Conservation (phyloP, 64 coral and sea anemone genomes). For the Pocillopora damicornis region DNA sequence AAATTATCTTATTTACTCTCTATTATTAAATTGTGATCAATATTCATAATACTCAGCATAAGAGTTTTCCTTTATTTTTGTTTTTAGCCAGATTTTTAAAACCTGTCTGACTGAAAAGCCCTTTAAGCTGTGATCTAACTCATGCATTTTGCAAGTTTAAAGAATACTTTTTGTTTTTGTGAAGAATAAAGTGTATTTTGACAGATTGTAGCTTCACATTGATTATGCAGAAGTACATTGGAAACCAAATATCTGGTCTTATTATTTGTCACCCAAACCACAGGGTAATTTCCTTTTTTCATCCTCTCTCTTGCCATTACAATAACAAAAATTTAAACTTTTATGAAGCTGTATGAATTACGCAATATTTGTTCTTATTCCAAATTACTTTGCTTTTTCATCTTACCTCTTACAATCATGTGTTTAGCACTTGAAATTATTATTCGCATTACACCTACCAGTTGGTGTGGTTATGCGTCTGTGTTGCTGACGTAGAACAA, state of each 20-base stretch:
- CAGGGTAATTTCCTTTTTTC: conserved; percentile 11
- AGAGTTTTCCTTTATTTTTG: neutral
- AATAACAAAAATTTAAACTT: conserved; percentile 34
- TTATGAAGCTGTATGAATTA: conserved; percentile 11
- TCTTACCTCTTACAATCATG: neutral
- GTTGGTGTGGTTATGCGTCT: neutral
- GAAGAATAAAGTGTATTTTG: neutral
- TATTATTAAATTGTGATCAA: neutral
- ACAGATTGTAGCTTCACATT: neutral
- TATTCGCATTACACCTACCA: neutral
- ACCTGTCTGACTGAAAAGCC: neutral
- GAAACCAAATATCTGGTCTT: conserved; percentile 13
- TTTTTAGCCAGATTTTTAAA: neutral
- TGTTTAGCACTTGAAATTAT: neutral
- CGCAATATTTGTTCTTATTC: neutral
- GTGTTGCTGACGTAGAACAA: neutral
- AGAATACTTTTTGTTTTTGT: neutral
- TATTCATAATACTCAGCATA: conserved; percentile 5
- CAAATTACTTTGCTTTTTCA: neutral
- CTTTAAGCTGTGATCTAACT: neutral
- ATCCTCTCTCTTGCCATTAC: neutral
- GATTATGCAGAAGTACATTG: neutral
- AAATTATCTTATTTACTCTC: neutral
- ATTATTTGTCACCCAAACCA: conserved; percentile 27
- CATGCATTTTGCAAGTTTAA: neutral